phyloP scores from a whole-genome alignment of 2,113 vertebrate genomes.

The Pheucticus melanocephalus region DNA sequence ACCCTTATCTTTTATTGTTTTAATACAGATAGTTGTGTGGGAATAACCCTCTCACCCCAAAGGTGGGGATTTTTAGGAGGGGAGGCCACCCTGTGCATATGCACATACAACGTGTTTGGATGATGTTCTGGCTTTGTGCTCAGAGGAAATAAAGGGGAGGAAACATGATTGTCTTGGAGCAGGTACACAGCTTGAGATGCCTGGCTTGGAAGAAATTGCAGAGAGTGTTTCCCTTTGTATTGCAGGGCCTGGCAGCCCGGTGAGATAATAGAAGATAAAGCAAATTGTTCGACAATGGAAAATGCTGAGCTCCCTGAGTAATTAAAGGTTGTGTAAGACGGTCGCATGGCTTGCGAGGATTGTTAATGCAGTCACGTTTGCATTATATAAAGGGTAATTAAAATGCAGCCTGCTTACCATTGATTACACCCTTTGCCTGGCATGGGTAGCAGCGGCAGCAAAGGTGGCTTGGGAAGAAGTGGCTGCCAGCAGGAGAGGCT shows the following conservation, averaged over 20 bases:
- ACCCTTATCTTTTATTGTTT: not conserved
- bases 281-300: not conserved
- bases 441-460: not conserved
- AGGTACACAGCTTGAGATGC: not conserved
- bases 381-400: constrained; percentile 5
- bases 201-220: not conserved
- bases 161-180: not conserved
- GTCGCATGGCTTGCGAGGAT: constrained; percentile 9
- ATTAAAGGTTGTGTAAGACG: constrained; percentile 26
- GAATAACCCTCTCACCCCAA: constrained; percentile 5
- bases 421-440: constrained; percentile 6
- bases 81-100: not conserved
- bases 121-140: not conserved
- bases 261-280: constrained; percentile 51
- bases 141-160: not conserved
- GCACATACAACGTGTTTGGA: not conserved
- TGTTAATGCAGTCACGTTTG: constrained; percentile 43
- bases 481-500: not conserved
- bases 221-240: constrained; percentile 13
- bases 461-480: not conserved
- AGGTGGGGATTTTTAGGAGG: not conserved
- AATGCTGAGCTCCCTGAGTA: constrained; percentile 7
- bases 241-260: not conserved
- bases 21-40: not conserved
- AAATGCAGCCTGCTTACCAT: constrained; percentile 26